Evolutionary conservation across 1,140 invertebrate species (phyloP), one percentile per base, ranked within the genome.

Genomic region (Habropoda laboriosa): DNA sequence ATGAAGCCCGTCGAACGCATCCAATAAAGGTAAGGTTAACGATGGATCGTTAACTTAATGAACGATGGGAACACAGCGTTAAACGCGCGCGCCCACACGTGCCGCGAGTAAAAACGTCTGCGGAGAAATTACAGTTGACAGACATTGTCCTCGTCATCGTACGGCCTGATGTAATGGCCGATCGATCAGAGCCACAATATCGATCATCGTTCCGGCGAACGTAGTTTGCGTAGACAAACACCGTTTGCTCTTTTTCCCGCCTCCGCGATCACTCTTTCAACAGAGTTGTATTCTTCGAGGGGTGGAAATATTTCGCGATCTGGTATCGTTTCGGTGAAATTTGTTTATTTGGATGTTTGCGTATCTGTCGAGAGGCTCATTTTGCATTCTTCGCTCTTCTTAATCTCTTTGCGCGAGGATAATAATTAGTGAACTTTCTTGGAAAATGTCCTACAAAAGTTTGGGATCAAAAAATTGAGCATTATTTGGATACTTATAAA

Each of bases 1-100:
- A 57, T 1, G 63, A 67, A 57, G 38, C 73, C 63, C 63, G 63
- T 78, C 83, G 83, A 86, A 87, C 86, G 88, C 86, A 88, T 89
- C 87, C 88, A 90, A 91, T 91, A 91, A 90, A 91, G 88, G 86
- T 89, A 80, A 88, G 88, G 79, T 90, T 91, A 90, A 91, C 85
- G 89, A 91, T 83, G 82, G 86, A 89, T 91, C 90, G 88, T 91
- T 91, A 90, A 90, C 86, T 89, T 90, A 90, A 91, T 91, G 90
- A 91, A 91, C 89, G 89, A 90, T 88, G 81, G 81, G 79, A 86
- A 86, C 88, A 89, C 75, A 85, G 81, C 80, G 85, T 89, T 88
- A 85, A 87, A 89, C 86, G 72, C 75, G 76, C 63, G 72, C 75
- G 61, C 71, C 66, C 66, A 83, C 76, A 90, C 85, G 77, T 82